Conservation (phyloP, 1,140 invertebrate species). For the Drosophila bifasciata region DNA sequence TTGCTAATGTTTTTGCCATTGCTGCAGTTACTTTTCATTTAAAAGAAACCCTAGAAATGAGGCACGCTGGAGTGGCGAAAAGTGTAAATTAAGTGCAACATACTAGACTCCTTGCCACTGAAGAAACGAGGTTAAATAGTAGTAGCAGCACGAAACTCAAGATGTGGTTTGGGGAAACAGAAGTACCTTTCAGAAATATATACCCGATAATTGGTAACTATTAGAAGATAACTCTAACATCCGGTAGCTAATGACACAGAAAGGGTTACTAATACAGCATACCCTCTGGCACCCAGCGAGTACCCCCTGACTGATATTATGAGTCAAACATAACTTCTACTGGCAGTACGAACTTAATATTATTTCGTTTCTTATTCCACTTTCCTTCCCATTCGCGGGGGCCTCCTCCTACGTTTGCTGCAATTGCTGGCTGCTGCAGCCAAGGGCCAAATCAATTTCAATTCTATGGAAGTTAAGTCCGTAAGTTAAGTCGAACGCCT, state of each 20-base stretch:
- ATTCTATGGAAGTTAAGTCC: slow-evolving; percentile 37
- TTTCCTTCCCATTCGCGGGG: no score
- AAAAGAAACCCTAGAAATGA: neutral
- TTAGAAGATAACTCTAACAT: no score
- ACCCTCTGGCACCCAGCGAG: no score
- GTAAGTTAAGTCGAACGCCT: slow-evolving; percentile 23
- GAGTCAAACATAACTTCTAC: no score
- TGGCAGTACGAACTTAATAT: no score
- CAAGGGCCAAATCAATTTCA: slow-evolving; percentile 36
- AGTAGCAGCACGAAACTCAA: neutral
- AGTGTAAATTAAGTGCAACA: neutral
- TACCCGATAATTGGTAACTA: neutral
- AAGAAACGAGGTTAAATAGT: slow-evolving; percentile 7
- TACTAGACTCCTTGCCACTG: neutral
- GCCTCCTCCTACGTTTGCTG: no score
- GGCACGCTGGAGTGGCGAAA: neutral
- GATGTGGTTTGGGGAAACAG: neutral
- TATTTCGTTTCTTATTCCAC: no score
- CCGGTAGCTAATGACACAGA: no score
- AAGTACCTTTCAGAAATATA: neutral
- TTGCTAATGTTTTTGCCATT: slow-evolving; percentile 3
- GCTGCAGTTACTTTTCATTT: slow-evolving; percentile 26
- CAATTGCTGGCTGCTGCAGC: no score
- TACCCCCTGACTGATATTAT: no score
- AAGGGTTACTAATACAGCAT: no score